Evolutionary conservation across 2,888 invertebrate genomes (phyloP).

Genomic region (Julus scanicus): DNA sequence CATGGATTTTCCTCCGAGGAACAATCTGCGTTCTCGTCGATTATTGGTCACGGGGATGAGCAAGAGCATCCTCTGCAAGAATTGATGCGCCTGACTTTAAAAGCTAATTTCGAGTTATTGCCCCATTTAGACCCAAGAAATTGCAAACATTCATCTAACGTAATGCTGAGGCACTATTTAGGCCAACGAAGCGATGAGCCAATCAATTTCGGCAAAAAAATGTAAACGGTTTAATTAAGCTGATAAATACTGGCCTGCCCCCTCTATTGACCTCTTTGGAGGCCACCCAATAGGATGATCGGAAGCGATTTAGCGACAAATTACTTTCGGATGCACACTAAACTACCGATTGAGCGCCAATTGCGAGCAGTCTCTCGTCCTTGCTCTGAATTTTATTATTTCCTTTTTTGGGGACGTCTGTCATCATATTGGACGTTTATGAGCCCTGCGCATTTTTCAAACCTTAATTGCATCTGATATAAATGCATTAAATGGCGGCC

Average conservation of each 20-base stretch:
- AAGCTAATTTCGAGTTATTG: slow-evolving; percentile 42
- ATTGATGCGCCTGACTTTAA: slow-evolving; percentile 17
- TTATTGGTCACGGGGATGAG: slow-evolving; percentile 38
- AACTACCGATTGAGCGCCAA: slow-evolving; percentile 31
- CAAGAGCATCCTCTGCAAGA: slow-evolving; percentile 15
- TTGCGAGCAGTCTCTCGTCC: slow-evolving; percentile 36
- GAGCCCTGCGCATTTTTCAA: neutral
- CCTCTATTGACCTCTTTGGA: neutral
- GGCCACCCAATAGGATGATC: slow-evolving; percentile 21
- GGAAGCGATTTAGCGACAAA: slow-evolving; percentile 47
- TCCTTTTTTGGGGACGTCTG: slow-evolving; percentile 43
- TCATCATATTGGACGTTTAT: slow-evolving; percentile 2
- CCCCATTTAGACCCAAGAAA: neutral
- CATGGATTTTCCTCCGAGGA: neutral
- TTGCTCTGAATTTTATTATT: slow-evolving; percentile 43
- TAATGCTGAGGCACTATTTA: neutral
- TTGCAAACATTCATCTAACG: slow-evolving; percentile 25
- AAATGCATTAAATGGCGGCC: neutral
- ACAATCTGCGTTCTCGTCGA: slow-evolving; percentile 18
- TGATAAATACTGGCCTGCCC: slow-evolving; percentile 11
- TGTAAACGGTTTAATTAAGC: slow-evolving; percentile 31
- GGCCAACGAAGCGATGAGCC: slow-evolving; percentile 25
- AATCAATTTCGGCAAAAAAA: slow-evolving; percentile 21
- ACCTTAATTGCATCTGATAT: slow-evolving; percentile 10
- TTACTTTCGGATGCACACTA: slow-evolving; percentile 36